A percentile compares a stretch with the other conserved stretches of the same genome.
These are phyloP conservation scores for Ophion costatus DNA, from an alignment of 2,888 invertebrate genomes.

Conservation along the genomic window DNA sequence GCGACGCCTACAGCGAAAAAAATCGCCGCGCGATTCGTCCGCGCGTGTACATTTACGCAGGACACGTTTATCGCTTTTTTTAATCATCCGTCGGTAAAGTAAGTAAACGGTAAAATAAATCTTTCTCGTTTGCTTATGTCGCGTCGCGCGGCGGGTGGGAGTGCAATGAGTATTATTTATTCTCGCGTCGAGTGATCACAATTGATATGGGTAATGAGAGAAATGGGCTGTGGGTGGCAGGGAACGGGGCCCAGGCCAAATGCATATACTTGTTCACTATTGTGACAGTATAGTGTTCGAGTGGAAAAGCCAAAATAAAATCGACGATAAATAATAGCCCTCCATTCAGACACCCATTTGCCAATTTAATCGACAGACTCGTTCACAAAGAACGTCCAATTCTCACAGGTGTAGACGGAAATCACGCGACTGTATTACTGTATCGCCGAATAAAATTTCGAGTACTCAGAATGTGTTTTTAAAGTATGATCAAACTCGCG, in stretches of 20 bases:
- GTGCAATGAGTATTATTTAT: background rate
- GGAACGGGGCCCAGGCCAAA: background rate
- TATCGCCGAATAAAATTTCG: background rate
- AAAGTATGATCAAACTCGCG: background rate
- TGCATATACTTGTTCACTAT: background rate
- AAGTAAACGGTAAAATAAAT: background rate
- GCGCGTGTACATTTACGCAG: background rate
- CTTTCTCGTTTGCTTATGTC: background rate
- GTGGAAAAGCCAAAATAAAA: background rate
- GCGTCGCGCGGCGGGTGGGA: background rate
- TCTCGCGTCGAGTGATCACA: background rate
- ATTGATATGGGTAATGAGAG: background rate
- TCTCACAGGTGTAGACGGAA: background rate
- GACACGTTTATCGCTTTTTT: background rate
- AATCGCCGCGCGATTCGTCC: background rate
- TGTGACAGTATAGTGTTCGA: background rate
- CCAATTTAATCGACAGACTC: background rate
- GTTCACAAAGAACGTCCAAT: background rate
- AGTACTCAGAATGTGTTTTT: background rate
- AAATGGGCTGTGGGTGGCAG: background rate
- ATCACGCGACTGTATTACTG: background rate
- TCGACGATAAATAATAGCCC: background rate
- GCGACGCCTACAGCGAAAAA: background rate
- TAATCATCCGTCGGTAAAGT: background rate
- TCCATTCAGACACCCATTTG: background rate